phyloP scores from a whole-genome alignment of 2,797 vertebrate species.

The Lepus townsendii region DNA sequence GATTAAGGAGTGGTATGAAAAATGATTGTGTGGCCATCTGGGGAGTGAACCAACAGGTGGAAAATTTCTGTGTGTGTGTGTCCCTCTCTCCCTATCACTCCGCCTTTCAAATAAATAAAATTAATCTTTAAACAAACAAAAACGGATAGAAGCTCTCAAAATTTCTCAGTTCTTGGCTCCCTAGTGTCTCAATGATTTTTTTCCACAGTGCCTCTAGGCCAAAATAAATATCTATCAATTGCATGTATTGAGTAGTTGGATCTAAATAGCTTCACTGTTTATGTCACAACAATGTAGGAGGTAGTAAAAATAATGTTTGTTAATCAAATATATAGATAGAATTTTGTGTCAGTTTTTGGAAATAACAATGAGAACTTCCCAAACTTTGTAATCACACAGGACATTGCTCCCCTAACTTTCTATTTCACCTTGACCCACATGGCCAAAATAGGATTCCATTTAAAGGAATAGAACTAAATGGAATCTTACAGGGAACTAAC shows the following conservation, averaged over 20 bases:
- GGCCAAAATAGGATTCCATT: neutral
- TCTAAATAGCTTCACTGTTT: slow-evolving; percentile 5
- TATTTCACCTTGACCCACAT: neutral
- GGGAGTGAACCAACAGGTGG: no score
- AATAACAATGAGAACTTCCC: slow-evolving; percentile 8
- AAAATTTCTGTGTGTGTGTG: no score
- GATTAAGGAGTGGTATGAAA: slow-evolving; percentile 15
- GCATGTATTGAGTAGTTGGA: neutral
- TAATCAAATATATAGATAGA: neutral
- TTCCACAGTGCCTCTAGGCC: neutral
- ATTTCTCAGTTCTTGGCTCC: neutral
- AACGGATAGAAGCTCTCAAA: neutral
- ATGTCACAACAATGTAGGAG: neutral
- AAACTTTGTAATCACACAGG: slow-evolving; percentile 21
- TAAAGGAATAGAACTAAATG: neutral
- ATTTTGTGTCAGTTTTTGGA: neutral
- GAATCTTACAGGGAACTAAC: neutral
- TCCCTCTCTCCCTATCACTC: no score
- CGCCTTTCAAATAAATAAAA: no score
- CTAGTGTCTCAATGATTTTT: neutral
- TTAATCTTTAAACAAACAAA: no score
- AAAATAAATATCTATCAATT: neutral
- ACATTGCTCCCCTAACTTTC: neutral
- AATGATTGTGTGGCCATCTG: neutral
- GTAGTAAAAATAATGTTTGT: slow-evolving; percentile 11